Conservation (phyloP, 2,113 vertebrate species). For the Harpagus bidentatus region DNA sequence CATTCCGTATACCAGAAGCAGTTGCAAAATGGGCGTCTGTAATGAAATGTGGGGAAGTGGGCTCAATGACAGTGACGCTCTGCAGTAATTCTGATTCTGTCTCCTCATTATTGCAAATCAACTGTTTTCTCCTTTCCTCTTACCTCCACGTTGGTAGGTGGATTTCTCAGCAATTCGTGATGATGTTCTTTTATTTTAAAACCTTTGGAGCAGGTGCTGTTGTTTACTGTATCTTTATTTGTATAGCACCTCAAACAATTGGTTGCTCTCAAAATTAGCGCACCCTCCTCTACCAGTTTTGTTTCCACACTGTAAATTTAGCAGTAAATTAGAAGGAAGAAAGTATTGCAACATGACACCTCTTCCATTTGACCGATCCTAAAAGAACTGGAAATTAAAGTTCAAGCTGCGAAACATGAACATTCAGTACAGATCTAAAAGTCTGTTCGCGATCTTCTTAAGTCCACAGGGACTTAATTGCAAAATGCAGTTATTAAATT, state of each 20-base stretch:
- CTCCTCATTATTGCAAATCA: neutral
- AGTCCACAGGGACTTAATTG: neutral
- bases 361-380: neutral
- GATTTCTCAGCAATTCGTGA: neutral
- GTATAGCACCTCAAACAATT: neutral
- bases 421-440: neutral
- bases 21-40: constrained; percentile 8
- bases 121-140: neutral
- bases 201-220: neutral
- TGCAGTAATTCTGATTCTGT: neutral
- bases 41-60: neutral
- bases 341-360: neutral
- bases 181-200: neutral
- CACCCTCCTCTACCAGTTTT: neutral
- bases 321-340: constrained; percentile 8
- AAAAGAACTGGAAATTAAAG: constrained; percentile 8
- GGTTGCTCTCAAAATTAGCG: neutral
- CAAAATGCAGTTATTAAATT: constrained; percentile 5
- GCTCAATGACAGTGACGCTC: neutral
- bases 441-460: neutral
- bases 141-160: neutral
- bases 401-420: neutral
- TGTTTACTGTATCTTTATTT: neutral
- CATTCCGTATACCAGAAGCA: constrained; percentile 28
- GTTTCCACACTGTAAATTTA: neutral